Conservation (phyloP, 2,888 invertebrate species). For the Melanotus villosus region DNA sequence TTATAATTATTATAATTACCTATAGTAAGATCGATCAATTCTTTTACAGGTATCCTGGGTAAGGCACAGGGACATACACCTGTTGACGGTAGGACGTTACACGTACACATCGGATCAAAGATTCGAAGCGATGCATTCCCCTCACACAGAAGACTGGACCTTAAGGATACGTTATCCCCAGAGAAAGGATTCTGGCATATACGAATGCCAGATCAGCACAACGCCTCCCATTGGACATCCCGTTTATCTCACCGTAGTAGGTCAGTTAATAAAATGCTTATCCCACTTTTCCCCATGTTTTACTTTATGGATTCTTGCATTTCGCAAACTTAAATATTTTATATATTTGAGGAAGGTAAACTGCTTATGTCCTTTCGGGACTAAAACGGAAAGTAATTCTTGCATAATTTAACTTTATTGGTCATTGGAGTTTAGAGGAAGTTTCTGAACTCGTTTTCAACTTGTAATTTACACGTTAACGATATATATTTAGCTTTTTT, state of each 20-base stretch:
- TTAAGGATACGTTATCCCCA: slow-evolving; percentile 83
- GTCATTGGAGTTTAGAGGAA: no score
- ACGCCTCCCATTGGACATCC: slow-evolving; percentile 90
- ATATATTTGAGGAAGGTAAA: no score
- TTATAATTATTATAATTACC: no score
- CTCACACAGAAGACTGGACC: slow-evolving; percentile 91
- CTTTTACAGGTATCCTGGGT: slow-evolving; percentile 82
- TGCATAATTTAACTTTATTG: no score
- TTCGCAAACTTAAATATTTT: no score
- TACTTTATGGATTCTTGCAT: no score
- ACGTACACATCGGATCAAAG: slow-evolving; percentile 88
- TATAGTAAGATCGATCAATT: no score
- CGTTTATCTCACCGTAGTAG: slow-evolving; percentile 85
- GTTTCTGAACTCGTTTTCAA: no score
- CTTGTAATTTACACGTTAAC: no score
- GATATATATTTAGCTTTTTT: no score
- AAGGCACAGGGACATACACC: slow-evolving; percentile 81
- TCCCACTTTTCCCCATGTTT: neutral
- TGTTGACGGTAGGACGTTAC: slow-evolving; percentile 81
- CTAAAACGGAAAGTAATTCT: no score
- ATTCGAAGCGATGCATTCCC: slow-evolving; percentile 88
- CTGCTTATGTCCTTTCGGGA: no score
- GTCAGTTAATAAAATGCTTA: slow-evolving; percentile 71
- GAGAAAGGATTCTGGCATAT: slow-evolving; percentile 82
- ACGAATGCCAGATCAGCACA: slow-evolving; percentile 93